Percentiles rank a stretch among this genome's conserved stretches.
Evolutionary conservation across 2,888 invertebrate species (phyloP).

Genomic region (Meteorus cinctellus): DNA sequence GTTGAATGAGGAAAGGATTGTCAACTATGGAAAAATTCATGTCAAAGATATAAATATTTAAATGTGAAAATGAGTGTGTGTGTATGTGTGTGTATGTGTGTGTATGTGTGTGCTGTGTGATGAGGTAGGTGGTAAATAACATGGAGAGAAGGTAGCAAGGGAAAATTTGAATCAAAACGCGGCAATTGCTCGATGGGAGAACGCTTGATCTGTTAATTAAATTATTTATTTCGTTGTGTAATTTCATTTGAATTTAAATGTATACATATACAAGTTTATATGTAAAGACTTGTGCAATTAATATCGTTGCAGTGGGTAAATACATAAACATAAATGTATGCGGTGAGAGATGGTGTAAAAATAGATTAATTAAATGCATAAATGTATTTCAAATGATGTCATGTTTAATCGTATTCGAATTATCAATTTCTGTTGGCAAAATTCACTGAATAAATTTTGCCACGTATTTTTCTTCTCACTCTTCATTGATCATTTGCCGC

Average conservation of each 20-base stretch:
- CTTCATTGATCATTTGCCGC: neutral
- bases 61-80: neutral
- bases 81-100: neutral
- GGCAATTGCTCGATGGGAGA: neutral
- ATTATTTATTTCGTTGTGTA: neutral
- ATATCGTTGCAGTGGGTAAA: neutral
- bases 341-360: neutral
- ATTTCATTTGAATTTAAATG: neutral
- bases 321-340: neutral
- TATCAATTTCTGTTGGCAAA: too few species aligned
- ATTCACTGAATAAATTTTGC: too few species aligned
- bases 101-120: neutral
- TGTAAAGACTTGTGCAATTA: neutral
- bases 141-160: neutral
- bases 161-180: neutral
- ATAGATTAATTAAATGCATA: neutral
- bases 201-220: neutral
- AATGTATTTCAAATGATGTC: neutral
- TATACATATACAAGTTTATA: neutral
- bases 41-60: neutral
- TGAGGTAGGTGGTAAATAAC: neutral
- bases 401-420: neutral
- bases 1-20: slow-evolving; percentile 3
- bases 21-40: neutral
- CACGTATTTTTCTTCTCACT: neutral